Evolutionary conservation across 2,113 vertebrate genomes (phyloP).

Genomic region (Phaethon lepturus): DNA sequence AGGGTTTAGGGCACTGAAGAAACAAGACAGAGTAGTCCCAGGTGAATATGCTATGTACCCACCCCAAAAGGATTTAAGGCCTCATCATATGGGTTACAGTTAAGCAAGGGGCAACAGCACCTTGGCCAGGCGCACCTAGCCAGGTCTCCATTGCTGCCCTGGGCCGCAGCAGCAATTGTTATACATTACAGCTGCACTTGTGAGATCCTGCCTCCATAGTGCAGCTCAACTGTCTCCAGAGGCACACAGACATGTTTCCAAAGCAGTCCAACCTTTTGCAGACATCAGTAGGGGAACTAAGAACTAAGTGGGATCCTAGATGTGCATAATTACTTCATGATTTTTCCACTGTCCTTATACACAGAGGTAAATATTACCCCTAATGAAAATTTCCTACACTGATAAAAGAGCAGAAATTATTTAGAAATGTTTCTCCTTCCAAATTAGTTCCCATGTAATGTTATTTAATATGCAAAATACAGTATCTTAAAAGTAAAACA

Average conservation of each 20-base stretch:
- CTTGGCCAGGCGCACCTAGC: neutral
- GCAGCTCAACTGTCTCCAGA: neutral
- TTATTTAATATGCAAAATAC: too few species aligned
- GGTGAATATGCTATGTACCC: neutral
- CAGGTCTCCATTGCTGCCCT: neutral
- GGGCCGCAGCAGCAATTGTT: neutral
- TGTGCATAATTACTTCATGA: too few species aligned
- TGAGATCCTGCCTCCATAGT: fast-evolving
- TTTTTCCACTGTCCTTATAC: neutral
- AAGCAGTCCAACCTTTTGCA: neutral
- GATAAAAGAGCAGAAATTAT: neutral
- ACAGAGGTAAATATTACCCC: neutral
- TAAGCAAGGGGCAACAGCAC: neutral
- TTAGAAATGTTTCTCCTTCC: neutral
- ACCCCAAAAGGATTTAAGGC: too few species aligned
- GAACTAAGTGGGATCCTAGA: neutral
- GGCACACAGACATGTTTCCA: neutral
- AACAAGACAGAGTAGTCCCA: neutral
- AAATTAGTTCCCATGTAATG: neutral
- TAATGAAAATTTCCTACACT: neutral
- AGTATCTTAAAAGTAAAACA: neutral
- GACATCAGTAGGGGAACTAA: neutral
- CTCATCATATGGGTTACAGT: fast-evolving
- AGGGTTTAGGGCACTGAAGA: neutral
- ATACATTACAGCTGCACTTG: fast-evolving